Percentiles rank a stretch among this genome's conserved stretches.
Conservation (phyloP, 2,797 vertebrate species). For the Carduelis carduelis region DNA sequence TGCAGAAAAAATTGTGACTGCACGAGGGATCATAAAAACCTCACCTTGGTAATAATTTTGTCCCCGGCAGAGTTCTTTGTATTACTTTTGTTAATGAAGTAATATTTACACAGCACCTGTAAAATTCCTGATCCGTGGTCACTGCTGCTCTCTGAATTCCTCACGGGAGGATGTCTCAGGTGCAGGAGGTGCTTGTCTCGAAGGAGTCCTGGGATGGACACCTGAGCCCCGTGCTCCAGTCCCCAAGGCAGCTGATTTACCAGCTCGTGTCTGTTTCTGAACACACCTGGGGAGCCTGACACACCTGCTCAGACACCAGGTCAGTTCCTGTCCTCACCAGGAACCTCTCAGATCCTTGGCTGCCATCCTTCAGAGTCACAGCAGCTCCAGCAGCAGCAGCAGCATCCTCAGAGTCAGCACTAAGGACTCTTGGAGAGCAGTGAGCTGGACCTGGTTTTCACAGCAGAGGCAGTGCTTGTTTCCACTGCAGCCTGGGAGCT, state of each 20-base stretch:
- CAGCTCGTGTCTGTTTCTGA: fast-evolving
- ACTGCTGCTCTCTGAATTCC: not conserved
- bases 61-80: not conserved
- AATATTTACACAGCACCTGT: fast-evolving
- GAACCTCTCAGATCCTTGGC: fast-evolving
- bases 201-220: not conserved
- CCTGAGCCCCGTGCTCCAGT: not conserved
- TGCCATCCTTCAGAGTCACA: not conserved
- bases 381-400: not conserved
- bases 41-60: not conserved
- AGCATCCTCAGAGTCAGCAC: not conserved
- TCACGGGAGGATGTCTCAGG: fast-evolving
- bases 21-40: fast-evolving
- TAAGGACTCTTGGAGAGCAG: not conserved
- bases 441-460: not conserved
- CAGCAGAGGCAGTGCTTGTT: not conserved
- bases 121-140: not conserved
- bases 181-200: fast-evolving
- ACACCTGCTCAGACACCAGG: not conserved
- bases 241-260: not conserved
- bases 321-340: not conserved
- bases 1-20: not conserved
- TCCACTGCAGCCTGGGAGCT: not conserved
- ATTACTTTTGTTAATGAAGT: not conserved
- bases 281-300: fast-evolving